phyloP scores from a whole-genome alignment of 2,888 invertebrate genomes.

The Lomographa bimaculata region DNA sequence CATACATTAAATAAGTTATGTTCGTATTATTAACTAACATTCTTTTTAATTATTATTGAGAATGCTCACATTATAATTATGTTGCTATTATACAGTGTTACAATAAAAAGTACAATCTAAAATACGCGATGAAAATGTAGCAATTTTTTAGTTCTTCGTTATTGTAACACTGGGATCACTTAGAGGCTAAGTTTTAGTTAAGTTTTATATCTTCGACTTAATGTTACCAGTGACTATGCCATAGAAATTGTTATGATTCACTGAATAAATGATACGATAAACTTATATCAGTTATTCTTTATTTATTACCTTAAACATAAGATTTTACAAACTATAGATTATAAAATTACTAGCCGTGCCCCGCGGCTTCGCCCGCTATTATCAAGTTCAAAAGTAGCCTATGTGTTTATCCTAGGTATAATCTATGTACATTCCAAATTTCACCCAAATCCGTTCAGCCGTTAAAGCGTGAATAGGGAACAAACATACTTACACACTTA shows the following conservation, averaged over 20 bases:
- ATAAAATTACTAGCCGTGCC: too few relatives aligned
- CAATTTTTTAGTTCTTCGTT: constrained; percentile 3
- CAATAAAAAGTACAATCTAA: constrained; percentile 2
- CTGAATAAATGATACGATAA: constrained; percentile 69
- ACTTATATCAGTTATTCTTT: constrained; percentile 37
- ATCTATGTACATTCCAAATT: too few relatives aligned
- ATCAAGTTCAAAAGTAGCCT: too few relatives aligned
- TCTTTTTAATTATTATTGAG: constrained; percentile 1
- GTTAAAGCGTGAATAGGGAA: too few relatives aligned
- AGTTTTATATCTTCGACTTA: constrained; percentile 54
- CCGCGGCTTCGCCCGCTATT: too few relatives aligned
- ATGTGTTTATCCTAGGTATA: too few relatives aligned
- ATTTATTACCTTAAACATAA: too few relatives aligned
- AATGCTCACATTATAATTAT: constrained; percentile 14
- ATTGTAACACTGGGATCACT: constrained; percentile 30
- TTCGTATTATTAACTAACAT: constrained; percentile 3
- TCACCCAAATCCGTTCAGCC: background rate
- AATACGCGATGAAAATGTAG: background rate
- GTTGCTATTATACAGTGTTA: constrained; percentile 6
- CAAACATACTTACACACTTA: too few relatives aligned
- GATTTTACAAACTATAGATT: too few relatives aligned
- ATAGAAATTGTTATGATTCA: constrained; percentile 78
- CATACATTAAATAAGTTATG: too few relatives aligned
- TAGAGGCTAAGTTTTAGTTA: constrained; percentile 61
- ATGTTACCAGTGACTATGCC: constrained; percentile 82